These are phyloP conservation scores for Esox masquinongy DNA, from an alignment of 2,797 vertebrate genomes.

Conservation along the genomic window DNA sequence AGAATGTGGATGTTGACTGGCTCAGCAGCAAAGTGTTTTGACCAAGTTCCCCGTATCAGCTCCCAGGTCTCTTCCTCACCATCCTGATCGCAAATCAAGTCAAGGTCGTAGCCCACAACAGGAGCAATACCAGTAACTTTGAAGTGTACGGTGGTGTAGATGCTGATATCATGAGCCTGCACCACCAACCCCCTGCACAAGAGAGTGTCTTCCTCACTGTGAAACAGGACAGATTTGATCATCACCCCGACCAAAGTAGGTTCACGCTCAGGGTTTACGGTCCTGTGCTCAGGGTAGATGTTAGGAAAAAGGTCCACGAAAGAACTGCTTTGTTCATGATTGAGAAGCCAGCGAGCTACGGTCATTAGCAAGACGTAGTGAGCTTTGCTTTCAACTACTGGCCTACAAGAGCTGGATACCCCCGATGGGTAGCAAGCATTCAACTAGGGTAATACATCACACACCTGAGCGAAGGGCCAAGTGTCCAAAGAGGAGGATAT, in stretches of 20 bases:
- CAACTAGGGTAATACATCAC: too few species aligned
- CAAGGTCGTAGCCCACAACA: conserved; percentile 21
- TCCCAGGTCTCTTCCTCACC: too few species aligned
- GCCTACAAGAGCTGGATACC: too few species aligned
- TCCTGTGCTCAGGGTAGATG: conserved; percentile 16
- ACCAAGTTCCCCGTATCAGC: not conserved
- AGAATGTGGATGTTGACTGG: not conserved
- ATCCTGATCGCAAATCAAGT: not conserved
- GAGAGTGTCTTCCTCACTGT: conserved; percentile 9
- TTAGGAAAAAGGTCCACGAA: conserved; percentile 3
- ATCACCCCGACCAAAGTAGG: conserved; percentile 17
- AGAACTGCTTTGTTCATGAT: not conserved
- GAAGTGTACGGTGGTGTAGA: conserved; percentile 10
- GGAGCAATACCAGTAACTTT: not conserved
- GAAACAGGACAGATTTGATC: too few species aligned
- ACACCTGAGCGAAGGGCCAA: not conserved
- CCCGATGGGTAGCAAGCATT: not conserved
- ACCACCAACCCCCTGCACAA: conserved; percentile 25
- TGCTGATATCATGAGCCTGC: not conserved
- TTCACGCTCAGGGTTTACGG: not conserved
- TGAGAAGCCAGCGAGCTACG: not conserved
- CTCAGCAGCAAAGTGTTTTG: not conserved
- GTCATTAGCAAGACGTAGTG: not conserved
- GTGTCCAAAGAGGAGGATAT: too few species aligned
- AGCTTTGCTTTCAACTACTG: not conserved